Evolutionary conservation across 2,888 invertebrate species (phyloP), one percentile per base, ranked within the genome.

Genomic region (Hirudinaria manillensis): DNA sequence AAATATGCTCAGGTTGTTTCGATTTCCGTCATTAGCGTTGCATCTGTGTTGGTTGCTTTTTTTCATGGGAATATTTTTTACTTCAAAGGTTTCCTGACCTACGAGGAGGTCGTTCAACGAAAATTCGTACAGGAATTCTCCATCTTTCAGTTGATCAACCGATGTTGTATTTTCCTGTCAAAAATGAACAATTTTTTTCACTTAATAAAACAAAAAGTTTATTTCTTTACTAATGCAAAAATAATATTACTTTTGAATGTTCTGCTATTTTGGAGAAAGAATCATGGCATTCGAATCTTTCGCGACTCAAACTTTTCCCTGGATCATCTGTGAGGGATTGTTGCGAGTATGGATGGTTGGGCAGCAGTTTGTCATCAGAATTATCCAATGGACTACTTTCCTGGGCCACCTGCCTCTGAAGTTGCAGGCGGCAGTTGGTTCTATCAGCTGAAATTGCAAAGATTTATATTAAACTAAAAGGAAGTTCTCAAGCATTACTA

Each of bases 1-100:
- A 36, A 68, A 68, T 29, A 68, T 36, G 36, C 68, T 68, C 2
- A 68, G n/a, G n/a, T 68, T 68, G 61, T 61, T 61, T 29, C 29
- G 61, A 13, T 27, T 24, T 10, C 29, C 29, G 2, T 61, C 61
- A 29, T 24, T 61, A 10, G 24, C 29, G 29, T 1, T 61, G 24
- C n/a, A 16, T 13, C 13, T 29, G 24, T 1, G 29, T 61, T 61
- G 61, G 3, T 61, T 61, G 6, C 2, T 27, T 13, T 61, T 61
- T 10, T 29, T 27, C 45, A 16, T 16, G 10, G 45, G 45, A 45
- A 6, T 45, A 45, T 45, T 45, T 45, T 45, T 45, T 45, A 45
- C 16, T 45, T 7, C 45, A 16, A 10, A 1, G 61, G 13, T 61
- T 61, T 61, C 61, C 7, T 61, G 24, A 29, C 29, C 29, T 10